Evolutionary conservation across 2,888 invertebrate genomes (phyloP).

Genomic region (Drosophila silvestris): DNA sequence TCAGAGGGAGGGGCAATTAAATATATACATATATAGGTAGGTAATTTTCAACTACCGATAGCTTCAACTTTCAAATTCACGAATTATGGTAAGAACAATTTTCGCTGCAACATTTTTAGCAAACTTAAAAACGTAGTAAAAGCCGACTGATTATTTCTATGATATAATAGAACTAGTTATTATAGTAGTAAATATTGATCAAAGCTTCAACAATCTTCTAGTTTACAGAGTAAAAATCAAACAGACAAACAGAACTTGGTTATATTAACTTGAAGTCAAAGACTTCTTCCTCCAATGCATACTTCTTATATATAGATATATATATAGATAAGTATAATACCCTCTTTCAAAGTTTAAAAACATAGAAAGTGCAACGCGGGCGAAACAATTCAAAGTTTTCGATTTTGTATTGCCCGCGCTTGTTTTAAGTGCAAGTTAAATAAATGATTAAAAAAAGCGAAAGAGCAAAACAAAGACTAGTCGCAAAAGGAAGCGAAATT

Average conservation of each 20-base stretch:
- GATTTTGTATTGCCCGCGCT: conserved; percentile 4
- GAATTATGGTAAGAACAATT: background rate
- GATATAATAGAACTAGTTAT: background rate
- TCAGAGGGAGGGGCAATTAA: background rate
- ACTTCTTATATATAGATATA: background rate
- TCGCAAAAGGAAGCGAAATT: conserved; percentile 3
- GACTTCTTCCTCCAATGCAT: background rate
- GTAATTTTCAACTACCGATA: background rate
- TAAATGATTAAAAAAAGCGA: conserved; percentile 8
- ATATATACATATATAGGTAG: background rate
- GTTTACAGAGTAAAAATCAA: background rate
- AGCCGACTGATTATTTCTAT: too few species aligned
- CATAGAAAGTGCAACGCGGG: background rate
- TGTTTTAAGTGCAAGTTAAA: conserved; percentile 10
- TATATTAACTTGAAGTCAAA: background rate
- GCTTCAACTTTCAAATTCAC: background rate
- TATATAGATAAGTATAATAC: background rate
- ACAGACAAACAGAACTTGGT: background rate
- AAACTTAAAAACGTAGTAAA: background rate
- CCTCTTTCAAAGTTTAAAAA: background rate
- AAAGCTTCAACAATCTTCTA: background rate
- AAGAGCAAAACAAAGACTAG: background rate
- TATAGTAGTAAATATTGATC: background rate
- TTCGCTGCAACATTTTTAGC: background rate
- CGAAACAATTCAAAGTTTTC: conserved; percentile 8